Evolutionary conservation across 1,140 invertebrate genomes (phyloP).

Genomic region (Conopomorpha cramerella): DNA sequence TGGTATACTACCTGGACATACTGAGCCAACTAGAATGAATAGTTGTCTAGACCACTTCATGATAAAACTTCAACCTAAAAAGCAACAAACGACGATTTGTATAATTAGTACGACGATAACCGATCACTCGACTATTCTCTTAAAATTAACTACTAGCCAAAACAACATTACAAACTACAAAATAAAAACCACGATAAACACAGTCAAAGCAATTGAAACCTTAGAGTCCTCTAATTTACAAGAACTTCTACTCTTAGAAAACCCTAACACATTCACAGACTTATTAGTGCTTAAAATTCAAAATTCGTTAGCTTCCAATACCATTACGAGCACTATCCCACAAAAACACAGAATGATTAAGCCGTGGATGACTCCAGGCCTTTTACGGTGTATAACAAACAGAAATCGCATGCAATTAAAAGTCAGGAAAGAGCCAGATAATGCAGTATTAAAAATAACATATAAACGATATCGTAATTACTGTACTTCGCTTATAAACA

Average conservation of each 20-base stretch:
- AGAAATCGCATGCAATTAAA: conserved; percentile 1
- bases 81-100: neutral
- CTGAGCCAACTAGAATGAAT: neutral
- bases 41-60: neutral
- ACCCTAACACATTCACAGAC: neutral
- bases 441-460: conserved; percentile 1
- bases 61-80: neutral
- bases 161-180: neutral
- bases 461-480: conserved; percentile 3
- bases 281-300: neutral
- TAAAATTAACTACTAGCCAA: neutral
- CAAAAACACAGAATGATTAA: conserved; percentile 1
- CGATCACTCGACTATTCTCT: neutral
- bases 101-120: neutral
- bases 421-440: neutral
- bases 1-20: neutral
- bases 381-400: conserved; percentile 2
- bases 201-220: neutral
- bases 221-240: neutral
- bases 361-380: conserved; percentile 3
- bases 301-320: neutral
- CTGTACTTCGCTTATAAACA: conserved; percentile 1
- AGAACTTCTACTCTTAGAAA: neutral
- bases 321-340: neutral
- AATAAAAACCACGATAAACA: neutral